A percentile compares a stretch with the other conserved stretches of the same genome.
Conservation (phyloP, 2,888 invertebrate species). For the Stramonita haemastoma region DNA sequence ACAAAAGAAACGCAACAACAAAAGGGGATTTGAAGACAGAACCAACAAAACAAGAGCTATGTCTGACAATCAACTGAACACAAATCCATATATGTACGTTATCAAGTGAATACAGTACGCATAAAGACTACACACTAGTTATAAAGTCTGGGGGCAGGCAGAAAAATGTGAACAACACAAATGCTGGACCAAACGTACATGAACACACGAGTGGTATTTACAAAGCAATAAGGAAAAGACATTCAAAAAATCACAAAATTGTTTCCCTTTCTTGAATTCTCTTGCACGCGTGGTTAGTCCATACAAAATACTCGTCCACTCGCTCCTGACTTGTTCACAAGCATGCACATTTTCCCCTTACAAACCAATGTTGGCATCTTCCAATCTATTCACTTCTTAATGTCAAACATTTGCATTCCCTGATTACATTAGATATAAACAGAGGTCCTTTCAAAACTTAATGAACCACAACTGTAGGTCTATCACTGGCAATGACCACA, state of each 20-base stretch:
- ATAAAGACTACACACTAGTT: neutral
- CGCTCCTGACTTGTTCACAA: neutral
- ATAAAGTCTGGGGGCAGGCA: neutral
- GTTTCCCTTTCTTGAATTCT: neutral
- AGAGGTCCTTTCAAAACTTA: conserved; percentile 7
- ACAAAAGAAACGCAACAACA: too few species aligned
- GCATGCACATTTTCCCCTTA: neutral
- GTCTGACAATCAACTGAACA: too few species aligned
- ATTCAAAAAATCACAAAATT: neutral
- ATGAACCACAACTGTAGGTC: neutral
- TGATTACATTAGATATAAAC: neutral
- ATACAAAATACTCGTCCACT: neutral
- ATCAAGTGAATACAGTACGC: neutral
- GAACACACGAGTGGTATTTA: conserved; percentile 22
- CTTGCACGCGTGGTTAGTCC: neutral
- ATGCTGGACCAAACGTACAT: neutral
- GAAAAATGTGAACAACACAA: neutral
- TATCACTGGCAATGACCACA: neutral
- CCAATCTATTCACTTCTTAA: neutral
- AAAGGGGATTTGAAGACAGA: too few species aligned
- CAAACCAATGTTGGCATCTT: neutral
- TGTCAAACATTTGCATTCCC: neutral
- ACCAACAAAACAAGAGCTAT: too few species aligned
- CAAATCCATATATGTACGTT: too few species aligned
- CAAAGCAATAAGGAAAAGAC: neutral